Evolutionary conservation across 1,140 invertebrate genomes (phyloP), one percentile per base, ranked within the genome.

Genomic region (Saccostrea echinata): DNA sequence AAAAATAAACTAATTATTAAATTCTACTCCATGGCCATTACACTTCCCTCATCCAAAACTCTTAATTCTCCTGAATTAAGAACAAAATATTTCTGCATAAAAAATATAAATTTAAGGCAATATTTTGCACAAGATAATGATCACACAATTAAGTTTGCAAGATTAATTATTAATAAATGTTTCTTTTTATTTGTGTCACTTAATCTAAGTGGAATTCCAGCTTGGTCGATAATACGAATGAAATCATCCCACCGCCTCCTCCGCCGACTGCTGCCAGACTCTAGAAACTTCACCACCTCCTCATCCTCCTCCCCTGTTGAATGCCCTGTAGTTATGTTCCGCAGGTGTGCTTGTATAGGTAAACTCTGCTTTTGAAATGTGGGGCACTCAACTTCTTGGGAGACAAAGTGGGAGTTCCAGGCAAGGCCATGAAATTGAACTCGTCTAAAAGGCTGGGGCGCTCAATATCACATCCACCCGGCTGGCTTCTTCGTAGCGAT

Each of bases 361-460:
- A 82, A 33, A 82, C 13, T 35, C 80, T 33, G 80, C 80, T 82
- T 51, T 82, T 82, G n/a, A 82, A 1, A 82, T n/a, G n/a, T n/a
- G n/a, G n/a, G n/a, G n/a, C n/a, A n/a, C n/a, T n/a, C n/a, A n/a
- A n/a, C n/a, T 82, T 82, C 33, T 51, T 83, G 11, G 81, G 33
- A 2, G 81, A 83, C n/a, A 83, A 21, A 12, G 2, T 3, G 1
- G 11, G 0, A 83, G 81, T 83, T 18, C 43, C 81, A 35, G 81
- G 43, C 11, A 2, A 8, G 13, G 16, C 43, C 12, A 83, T 13
- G 81, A 83, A 43, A 51, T 83, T 83, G 35, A 83, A 52, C 35
- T 51, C 35, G 9, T 83, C 81, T 18, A 83, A 30, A 18, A 83
- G 16, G 13, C 12, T n/a, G 52, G 80, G n/a, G 24, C 33, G 9